These are phyloP conservation scores for Slavum lentiscoides DNA, from an alignment of 2,888 invertebrate genomes.

Conservation along the genomic window DNA sequence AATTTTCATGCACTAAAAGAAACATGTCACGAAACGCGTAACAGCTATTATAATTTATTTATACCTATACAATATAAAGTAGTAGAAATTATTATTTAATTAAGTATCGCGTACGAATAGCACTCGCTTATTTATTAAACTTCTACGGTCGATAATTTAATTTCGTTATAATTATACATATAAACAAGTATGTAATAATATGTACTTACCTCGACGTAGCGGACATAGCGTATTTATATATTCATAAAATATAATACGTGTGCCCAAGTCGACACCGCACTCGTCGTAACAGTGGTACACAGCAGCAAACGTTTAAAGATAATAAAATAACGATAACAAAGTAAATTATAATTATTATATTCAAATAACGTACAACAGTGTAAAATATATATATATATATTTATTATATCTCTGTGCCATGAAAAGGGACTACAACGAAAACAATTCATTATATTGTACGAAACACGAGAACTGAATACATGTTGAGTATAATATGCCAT, in stretches of 20 bases:
- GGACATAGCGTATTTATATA: background rate
- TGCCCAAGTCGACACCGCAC: too few relatives aligned
- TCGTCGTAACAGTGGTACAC: background rate
- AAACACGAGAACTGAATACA: background rate
- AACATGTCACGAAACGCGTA: too few relatives aligned
- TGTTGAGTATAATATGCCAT: background rate
- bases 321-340: constrained; percentile 13
- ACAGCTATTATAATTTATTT: background rate
- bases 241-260: too few relatives aligned
- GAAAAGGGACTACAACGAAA: constrained; percentile 25
- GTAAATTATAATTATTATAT: constrained; percentile 22
- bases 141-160: background rate
- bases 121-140: constrained; percentile 3
- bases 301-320: constrained; percentile 9
- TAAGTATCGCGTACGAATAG: background rate
- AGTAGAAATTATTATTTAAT: constrained; percentile 6
- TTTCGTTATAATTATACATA: background rate
- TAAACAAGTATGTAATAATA: background rate
- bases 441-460: constrained; percentile 23
- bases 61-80: background rate
- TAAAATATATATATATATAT: too few relatives aligned
- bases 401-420: background rate
- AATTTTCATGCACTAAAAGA: too few relatives aligned
- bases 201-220: background rate
- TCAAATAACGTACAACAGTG: background rate